These are phyloP conservation scores for Rhopalosiphum padi DNA, from an alignment of 1,140 invertebrate genomes.

Conservation along the genomic window DNA sequence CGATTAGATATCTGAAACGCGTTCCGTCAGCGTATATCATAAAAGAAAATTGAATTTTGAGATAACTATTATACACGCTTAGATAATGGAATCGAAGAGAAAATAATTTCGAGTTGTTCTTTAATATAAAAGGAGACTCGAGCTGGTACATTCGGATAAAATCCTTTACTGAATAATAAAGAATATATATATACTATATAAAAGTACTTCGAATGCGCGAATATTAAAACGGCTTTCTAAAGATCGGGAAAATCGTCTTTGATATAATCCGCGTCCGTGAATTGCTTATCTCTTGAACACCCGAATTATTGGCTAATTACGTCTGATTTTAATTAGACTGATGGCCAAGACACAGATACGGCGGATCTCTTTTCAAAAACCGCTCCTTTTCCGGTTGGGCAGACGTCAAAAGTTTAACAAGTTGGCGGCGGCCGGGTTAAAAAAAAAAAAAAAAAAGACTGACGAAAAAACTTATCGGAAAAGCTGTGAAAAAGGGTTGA, in stretches of 20 bases:
- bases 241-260: slow-evolving; percentile 40
- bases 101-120: background rate
- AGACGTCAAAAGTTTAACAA: slow-evolving; percentile 51
- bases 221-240: background rate
- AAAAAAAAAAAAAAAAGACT: background rate
- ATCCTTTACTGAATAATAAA: background rate
- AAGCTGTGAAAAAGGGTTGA: slow-evolving; percentile 57
- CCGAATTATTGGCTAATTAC: slow-evolving; percentile 55
- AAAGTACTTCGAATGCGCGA: background rate
- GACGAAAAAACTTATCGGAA: slow-evolving; percentile 50
- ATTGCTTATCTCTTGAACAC: slow-evolving; percentile 36
- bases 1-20: background rate
- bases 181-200: background rate
- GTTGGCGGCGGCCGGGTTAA: background rate
- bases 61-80: background rate
- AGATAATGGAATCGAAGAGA: slow-evolving; percentile 23
- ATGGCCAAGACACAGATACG: slow-evolving; percentile 40
- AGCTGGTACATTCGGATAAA: background rate
- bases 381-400: slow-evolving; percentile 53
- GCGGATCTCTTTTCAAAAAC: slow-evolving; percentile 49
- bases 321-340: slow-evolving; percentile 47
- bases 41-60: slow-evolving; percentile 1
- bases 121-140: background rate
- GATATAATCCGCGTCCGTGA: slow-evolving; percentile 7
- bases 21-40: background rate